phyloP scores from a whole-genome alignment of 2,113 vertebrate genomes.

The Heterochromis multidens region DNA sequence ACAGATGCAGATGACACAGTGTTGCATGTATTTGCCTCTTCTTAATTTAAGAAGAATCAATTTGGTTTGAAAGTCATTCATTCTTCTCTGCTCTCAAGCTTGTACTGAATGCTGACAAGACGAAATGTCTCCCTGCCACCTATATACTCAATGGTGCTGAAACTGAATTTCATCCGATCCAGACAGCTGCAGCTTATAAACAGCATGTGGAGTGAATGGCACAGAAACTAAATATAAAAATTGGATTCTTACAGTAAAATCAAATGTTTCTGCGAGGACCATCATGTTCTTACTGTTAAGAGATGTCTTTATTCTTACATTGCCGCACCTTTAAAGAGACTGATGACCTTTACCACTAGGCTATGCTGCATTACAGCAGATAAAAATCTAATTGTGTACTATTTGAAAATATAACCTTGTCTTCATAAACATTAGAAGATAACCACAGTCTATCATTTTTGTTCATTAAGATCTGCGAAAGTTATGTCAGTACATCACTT shows the following conservation, averaged over 20 bases:
- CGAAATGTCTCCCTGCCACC: not conserved
- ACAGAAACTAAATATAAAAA: not conserved
- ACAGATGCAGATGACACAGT: not conserved
- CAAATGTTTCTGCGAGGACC: not conserved
- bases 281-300: not conserved
- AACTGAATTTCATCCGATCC: not conserved
- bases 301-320: not conserved
- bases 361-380: not conserved
- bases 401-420: not conserved
- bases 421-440: not conserved
- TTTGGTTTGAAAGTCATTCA: not conserved
- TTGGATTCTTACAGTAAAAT: not conserved
- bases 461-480: not conserved
- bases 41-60: not conserved
- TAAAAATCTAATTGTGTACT: not conserved
- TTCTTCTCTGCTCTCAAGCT: not conserved
- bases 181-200: not conserved
- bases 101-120: not conserved
- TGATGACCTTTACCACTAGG: not conserved
- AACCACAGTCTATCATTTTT: not conserved
- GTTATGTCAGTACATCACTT: not conserved
- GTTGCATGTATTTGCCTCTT: not conserved
- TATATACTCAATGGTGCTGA: not conserved
- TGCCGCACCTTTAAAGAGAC: not conserved
- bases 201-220: not conserved